These are phyloP conservation scores for Dromas ardeola DNA, from an alignment of 2,113 vertebrate species.

Conservation along the genomic window DNA sequence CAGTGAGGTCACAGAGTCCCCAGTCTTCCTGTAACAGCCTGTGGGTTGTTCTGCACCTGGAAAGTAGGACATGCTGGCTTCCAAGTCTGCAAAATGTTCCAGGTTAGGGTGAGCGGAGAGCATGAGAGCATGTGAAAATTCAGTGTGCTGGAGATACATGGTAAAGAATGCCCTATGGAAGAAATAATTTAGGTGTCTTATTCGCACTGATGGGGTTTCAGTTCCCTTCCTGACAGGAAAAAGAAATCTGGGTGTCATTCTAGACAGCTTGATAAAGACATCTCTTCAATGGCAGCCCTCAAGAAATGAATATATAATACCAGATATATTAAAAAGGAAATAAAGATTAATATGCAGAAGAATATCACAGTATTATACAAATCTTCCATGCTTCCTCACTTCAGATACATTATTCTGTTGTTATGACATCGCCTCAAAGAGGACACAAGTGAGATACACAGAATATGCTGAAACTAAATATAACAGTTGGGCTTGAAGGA, in stretches of 20 bases:
- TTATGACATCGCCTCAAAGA: not conserved
- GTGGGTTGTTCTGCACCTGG: not conserved
- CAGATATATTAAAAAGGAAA: not conserved
- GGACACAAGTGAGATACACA: not conserved
- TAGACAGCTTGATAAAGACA: constrained; percentile 27
- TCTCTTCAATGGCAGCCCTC: not conserved
- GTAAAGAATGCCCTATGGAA: not conserved
- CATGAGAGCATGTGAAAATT: not conserved
- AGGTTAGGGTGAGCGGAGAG: not conserved
- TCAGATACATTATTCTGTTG: not conserved
- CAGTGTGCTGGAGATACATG: not conserved
- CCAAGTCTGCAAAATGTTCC: not conserved
- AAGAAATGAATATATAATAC: not conserved
- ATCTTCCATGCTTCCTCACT: not conserved
- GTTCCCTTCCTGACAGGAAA: not conserved
- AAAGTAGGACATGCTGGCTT: not conserved
- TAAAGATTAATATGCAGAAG: not conserved
- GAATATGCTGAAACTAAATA: not conserved
- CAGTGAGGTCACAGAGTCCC: not conserved
- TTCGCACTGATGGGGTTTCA: constrained; percentile 9
- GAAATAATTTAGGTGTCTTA: constrained; percentile 27
- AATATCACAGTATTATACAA: not conserved
- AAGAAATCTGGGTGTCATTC: not conserved
- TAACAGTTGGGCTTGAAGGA: not conserved
- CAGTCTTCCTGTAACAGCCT: not conserved